Percentiles rank a stretch among this genome's conserved stretches.
phyloP scores from a whole-genome alignment of 2,797 vertebrate genomes.

The Erethizon dorsatum region DNA sequence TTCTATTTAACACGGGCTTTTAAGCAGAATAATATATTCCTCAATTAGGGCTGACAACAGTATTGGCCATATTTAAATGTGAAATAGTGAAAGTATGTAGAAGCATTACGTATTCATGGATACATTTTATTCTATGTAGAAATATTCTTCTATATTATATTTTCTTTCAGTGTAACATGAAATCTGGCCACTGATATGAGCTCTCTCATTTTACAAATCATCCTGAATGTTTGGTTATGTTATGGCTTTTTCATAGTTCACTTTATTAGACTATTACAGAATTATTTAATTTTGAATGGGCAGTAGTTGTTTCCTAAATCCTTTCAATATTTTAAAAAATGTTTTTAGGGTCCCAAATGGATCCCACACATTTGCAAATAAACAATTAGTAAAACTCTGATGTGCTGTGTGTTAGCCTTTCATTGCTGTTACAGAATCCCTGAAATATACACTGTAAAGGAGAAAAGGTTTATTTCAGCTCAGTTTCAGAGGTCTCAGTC shows the following conservation, averaged over 20 bases:
- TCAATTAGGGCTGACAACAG: background rate
- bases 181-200: slow-evolving; percentile 16
- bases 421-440: background rate
- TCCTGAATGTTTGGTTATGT: slow-evolving; percentile 45
- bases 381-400: slow-evolving; percentile 31
- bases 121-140: background rate
- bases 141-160: background rate
- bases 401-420: background rate
- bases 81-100: slow-evolving; percentile 30
- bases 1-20: slow-evolving; percentile 53
- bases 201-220: background rate
- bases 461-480: background rate
- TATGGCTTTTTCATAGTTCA: background rate
- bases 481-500: background rate
- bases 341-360: background rate
- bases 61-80: background rate
- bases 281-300: slow-evolving; percentile 54
- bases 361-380: slow-evolving; percentile 49
- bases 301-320: slow-evolving; percentile 37
- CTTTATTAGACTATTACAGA: slow-evolving; percentile 38
- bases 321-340: slow-evolving; percentile 42
- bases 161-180: background rate
- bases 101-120: background rate
- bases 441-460: background rate
- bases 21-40: background rate